Percentiles rank a stretch among this genome's conserved stretches.
phyloP scores from a whole-genome alignment of 1,140 invertebrate genomes.

The Eumaeus atala region DNA sequence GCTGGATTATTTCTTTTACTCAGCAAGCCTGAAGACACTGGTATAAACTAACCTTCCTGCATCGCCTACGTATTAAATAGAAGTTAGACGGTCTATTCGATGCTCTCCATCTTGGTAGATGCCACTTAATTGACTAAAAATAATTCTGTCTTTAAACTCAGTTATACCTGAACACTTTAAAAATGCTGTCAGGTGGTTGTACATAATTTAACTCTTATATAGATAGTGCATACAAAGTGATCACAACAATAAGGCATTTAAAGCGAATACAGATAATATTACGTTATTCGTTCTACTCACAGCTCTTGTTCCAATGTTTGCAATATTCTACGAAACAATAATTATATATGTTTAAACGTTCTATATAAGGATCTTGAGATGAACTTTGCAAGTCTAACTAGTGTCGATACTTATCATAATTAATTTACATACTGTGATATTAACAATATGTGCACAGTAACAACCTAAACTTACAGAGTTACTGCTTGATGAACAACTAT shows the following conservation, averaged over 20 bases:
- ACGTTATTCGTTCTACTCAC: slow-evolving; percentile 45
- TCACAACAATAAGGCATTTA: slow-evolving; percentile 14
- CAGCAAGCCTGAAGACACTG: slow-evolving; percentile 32
- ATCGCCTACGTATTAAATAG: slow-evolving; percentile 41
- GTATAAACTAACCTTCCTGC: slow-evolving; percentile 36
- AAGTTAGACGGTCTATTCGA: slow-evolving; percentile 65
- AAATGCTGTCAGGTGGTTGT: slow-evolving; percentile 4
- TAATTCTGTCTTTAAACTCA: slow-evolving; percentile 24
- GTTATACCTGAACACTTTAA: background rate
- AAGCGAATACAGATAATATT: slow-evolving; percentile 17
- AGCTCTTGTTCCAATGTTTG: slow-evolving; percentile 47
- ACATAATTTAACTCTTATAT: background rate
- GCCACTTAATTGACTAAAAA: slow-evolving; percentile 74
- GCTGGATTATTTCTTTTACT: slow-evolving; percentile 8
- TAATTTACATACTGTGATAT: background rate
- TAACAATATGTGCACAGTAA: background rate
- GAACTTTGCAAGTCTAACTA: slow-evolving; percentile 2
- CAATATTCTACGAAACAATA: slow-evolving; percentile 40
- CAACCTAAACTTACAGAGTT: background rate
- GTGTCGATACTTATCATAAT: slow-evolving; percentile 3
- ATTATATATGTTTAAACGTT: slow-evolving; percentile 22
- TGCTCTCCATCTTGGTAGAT: slow-evolving; percentile 66
- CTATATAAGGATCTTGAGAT: slow-evolving; percentile 7
- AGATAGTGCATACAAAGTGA: slow-evolving; percentile 15
- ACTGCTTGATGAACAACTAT: background rate